A percentile compares a stretch with the other conserved stretches of the same genome.
Conservation (phyloP, 2,113 vertebrate genomes). For the Tetrao urogallus region DNA sequence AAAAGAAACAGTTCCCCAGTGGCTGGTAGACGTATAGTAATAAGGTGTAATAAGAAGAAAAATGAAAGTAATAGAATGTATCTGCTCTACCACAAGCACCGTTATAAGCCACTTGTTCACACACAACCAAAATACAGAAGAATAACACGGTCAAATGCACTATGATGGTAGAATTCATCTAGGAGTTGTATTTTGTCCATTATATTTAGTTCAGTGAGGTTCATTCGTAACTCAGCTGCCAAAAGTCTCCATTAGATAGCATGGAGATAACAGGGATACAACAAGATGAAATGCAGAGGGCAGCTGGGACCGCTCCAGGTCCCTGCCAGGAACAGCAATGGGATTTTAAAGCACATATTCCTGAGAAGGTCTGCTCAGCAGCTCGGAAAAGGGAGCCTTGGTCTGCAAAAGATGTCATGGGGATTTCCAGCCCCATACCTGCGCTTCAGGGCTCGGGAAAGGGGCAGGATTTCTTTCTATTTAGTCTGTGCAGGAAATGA, state of each 20-base stretch:
- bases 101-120: neutral
- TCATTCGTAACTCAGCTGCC: neutral
- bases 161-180: neutral
- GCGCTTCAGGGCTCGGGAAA: neutral
- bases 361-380: neutral
- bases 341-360: neutral
- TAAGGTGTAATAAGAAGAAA: neutral
- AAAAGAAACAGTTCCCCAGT: neutral
- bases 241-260: neutral
- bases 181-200: neutral
- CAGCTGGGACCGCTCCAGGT: neutral
- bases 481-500: constrained; percentile 22
- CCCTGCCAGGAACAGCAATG: fast-evolving
- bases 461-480: neutral
- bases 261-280: neutral
- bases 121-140: neutral
- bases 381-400: neutral
- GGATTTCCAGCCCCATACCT: neutral
- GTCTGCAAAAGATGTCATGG: neutral
- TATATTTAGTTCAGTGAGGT: neutral
- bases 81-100: neutral
- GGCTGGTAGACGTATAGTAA: neutral
- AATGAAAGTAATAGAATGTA: neutral
- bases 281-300: neutral
- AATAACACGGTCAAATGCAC: neutral